These are phyloP conservation scores for Oithona nana DNA, from an alignment of 2,888 invertebrate species.

Conservation along the genomic window DNA sequence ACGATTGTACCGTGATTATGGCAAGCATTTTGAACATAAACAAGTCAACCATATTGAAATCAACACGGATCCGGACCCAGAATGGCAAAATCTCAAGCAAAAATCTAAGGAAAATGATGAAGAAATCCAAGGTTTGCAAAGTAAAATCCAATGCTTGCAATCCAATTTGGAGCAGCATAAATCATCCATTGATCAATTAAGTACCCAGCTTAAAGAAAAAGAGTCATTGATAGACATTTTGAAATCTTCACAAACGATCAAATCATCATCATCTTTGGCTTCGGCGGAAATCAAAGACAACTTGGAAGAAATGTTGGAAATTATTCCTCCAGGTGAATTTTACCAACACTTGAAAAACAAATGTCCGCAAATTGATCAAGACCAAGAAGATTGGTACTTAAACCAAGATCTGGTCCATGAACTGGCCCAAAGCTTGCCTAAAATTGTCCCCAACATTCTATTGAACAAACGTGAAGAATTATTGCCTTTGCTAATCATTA, in stretches of 20 bases:
- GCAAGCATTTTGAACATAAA: conserved; percentile 23
- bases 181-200: background rate
- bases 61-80: background rate
- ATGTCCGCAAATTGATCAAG: background rate
- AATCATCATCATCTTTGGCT: background rate
- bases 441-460: conserved; percentile 46
- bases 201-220: background rate
- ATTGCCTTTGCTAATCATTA: conserved; percentile 42
- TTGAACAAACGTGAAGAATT: conserved; percentile 47
- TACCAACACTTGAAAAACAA: background rate
- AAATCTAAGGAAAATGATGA: background rate
- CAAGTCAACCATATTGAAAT: conserved; percentile 20
- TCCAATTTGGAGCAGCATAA: background rate
- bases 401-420: background rate
- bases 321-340: background rate
- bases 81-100: background rate
- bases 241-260: background rate
- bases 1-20: conserved; percentile 28
- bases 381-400: background rate
- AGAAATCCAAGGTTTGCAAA: background rate
- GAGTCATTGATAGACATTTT: background rate
- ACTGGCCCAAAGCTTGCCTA: conserved; percentile 37
- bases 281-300: background rate
- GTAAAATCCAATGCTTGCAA: background rate
- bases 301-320: background rate